Base-by-base conservation (phyloP, 1,140 invertebrate genomes). In the Drosophila repletoides region DNA sequence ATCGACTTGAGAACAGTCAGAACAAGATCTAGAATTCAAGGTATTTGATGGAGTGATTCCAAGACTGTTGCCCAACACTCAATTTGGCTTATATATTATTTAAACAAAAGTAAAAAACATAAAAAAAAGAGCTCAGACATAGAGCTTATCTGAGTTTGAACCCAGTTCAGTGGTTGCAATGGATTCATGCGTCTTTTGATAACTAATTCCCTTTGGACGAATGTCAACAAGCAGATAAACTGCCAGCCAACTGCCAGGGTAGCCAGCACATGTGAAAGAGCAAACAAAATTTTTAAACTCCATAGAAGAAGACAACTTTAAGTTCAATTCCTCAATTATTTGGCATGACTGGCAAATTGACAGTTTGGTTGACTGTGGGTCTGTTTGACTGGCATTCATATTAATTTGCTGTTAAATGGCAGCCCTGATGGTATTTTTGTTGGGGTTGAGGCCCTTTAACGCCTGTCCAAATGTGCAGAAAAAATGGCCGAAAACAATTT, bases 131-230 rank as follows among this genome's bases (percentile, higher is more conserved):
- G 26, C 26, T 19, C 26, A 43, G 2, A 45, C 21, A 36, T 14
- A 43, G 3, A 36, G 40, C 29, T 24, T 10, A 55, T 28, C 19
- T 43, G 15, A 33, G 28, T 53, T 45, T 43, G 21, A 55, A 38
- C 12, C 10, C 4, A 31, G 61, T 48, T 43, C 9, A 33, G 38
- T 74, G 49, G 43, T 56, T 40, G 63, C 72, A 72, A 72, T 79
- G 80, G 71, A 79, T 84, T 86, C 86, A 86, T 84, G 80, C 75
- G 61, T 84, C 80, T 79, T 84, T 86, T 84, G 80, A 84, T 84
- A 84, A 79, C 71, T 75, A 84, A 84, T 84, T 84, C 79, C 80
- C 80, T 86, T 84, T 84, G 79, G 79, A 71, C 79, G 55, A 52
- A 80, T 86, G 74, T 84, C 80, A 79, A 71, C 79, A 74, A 59